Conservation (phyloP, 30 jellyfish, hydroid and myxozoan genomes). For the Chironex yamaguchii region DNA sequence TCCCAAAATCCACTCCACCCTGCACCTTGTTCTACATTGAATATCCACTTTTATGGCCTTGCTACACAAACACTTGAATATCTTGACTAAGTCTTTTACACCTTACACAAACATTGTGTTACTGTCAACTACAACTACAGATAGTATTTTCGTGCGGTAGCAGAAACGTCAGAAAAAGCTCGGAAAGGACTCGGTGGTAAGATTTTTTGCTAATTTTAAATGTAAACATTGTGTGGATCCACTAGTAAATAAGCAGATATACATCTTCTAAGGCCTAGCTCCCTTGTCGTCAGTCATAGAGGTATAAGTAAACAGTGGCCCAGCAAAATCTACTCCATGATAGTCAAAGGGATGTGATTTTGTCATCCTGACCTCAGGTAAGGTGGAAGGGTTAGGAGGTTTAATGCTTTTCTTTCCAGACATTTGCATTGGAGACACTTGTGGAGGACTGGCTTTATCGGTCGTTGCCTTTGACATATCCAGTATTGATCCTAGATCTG, state of each 20-base stretch:
- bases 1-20: constrained; percentile 64
- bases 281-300: not conserved
- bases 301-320: not conserved
- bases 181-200: not conserved
- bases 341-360: constrained; percentile 1
- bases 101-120: constrained; percentile 29
- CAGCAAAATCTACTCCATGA: constrained; percentile 6
- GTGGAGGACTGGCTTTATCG: not conserved
- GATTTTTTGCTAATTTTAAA: constrained; percentile 12
- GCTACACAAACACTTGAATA: not conserved
- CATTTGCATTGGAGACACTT: not conserved
- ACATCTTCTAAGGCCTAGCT: not conserved
- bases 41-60: constrained; percentile 15
- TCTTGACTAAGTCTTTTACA: constrained; percentile 2
- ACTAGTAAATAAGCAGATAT: constrained; percentile 4
- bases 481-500: not conserved
- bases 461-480: constrained; percentile 6
- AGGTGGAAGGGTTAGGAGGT: not conserved
- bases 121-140: constrained; percentile 18
- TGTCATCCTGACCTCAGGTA: not conserved
- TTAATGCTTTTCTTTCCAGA: constrained; percentile 6
- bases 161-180: constrained; percentile 13
- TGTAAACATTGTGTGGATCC: no score
- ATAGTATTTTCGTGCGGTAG: constrained; percentile 55
- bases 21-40: constrained; percentile 35